Evolutionary conservation across 1,140 invertebrate species (phyloP), one percentile per base, ranked within the genome.

Genomic region (Probaryconus sp.): DNA sequence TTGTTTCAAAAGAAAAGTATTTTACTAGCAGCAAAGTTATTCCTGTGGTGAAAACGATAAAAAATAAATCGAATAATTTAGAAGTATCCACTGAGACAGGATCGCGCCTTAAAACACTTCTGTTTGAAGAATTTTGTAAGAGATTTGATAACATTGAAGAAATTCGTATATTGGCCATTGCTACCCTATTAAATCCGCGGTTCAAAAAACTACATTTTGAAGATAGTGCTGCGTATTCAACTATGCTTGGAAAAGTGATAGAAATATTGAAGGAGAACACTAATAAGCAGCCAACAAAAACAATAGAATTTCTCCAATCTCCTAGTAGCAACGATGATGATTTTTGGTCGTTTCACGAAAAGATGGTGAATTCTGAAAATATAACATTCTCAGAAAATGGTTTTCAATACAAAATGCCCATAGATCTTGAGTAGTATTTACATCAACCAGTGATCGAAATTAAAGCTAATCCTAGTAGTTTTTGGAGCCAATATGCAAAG

Each of bases 271-370:
- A n/a, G n/a, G n/a, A n/a, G n/a, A n/a, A n/a, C n/a, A n/a, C n/a
- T n/a, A n/a, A n/a, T n/a, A n/a, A n/a, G n/a, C n/a, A n/a, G n/a
- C n/a, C n/a, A n/a, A n/a, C n/a, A n/a, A n/a, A n/a, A n/a, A n/a
- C n/a, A n/a, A n/a, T n/a, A n/a, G n/a, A n/a, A n/a, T n/a, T n/a
- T n/a, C n/a, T n/a, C n/a, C n/a, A n/a, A n/a, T n/a, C n/a, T n/a
- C n/a, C n/a, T n/a, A n/a, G n/a, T n/a, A n/a, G n/a, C n/a, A n/a
- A n/a, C n/a, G n/a, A n/a, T n/a, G n/a, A 38, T 38, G 35, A 17
- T 38, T 16, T 38, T 2, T 38, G 35, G 35, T 16, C 35, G 18
- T 17, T 16, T 38, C 35, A 38, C 18, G 13, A 38, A 38, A 38
- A 3, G 4, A 16, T 38, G 3, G 35, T 17, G 11, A 4, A 14